Evolutionary conservation across 2,888 invertebrate species (phyloP).

Genomic region (Megalurothrips usitatus): DNA sequence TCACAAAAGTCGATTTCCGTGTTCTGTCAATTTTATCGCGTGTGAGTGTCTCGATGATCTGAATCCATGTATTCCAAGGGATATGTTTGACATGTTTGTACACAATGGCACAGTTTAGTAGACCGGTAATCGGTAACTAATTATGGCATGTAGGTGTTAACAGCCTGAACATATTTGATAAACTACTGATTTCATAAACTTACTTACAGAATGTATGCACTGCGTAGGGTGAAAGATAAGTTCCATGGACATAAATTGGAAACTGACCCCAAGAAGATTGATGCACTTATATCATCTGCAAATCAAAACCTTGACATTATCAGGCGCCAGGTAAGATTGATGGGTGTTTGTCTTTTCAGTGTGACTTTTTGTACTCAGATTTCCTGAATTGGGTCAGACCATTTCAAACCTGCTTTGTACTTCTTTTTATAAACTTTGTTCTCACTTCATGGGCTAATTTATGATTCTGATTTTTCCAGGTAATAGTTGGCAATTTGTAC

Average conservation of each 20-base stretch:
- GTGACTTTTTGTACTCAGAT: background rate
- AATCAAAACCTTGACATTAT: background rate
- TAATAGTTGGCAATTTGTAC: background rate
- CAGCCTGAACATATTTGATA: background rate
- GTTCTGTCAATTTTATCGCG: background rate
- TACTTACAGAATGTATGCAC: constrained; percentile 4
- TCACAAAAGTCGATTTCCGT: background rate
- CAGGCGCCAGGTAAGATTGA: background rate
- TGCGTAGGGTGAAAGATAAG: background rate
- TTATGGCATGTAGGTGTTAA: background rate
- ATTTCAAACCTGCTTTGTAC: background rate
- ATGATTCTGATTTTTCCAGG: background rate
- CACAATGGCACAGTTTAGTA: background rate
- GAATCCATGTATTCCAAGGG: background rate
- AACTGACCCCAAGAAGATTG: background rate
- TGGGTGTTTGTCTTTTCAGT: too few species aligned
- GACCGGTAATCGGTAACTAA: too few species aligned
- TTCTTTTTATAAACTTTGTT: background rate
- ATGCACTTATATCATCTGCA: background rate
- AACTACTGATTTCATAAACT: background rate
- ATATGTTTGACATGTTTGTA: background rate
- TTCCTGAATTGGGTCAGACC: background rate
- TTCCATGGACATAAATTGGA: background rate
- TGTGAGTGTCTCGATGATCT: background rate
- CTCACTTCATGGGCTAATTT: background rate